Percentiles rank a stretch among this genome's conserved stretches.
These are phyloP conservation scores for Lordiphosa collinella DNA, from an alignment of 1,140 invertebrate species.

Conservation along the genomic window DNA sequence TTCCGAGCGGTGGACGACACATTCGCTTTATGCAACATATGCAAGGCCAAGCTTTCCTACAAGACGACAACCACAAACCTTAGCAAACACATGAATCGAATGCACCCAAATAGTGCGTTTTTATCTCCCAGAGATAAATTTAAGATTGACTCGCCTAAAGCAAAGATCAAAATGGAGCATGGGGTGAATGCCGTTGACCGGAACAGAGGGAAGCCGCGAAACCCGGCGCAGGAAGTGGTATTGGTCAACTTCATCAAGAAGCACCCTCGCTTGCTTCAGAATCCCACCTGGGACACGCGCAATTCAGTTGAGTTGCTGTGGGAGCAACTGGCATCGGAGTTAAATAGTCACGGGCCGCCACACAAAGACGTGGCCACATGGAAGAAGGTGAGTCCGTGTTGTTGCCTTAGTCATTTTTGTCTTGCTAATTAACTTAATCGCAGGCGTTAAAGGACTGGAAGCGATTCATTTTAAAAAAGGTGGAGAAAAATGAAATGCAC, in stretches of 20 bases:
- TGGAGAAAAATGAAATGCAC: conserved; percentile 61
- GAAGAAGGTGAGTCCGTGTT: conserved; percentile 36
- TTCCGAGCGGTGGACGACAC: conserved; percentile 60
- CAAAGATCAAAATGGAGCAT: conserved; percentile 20
- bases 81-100: conserved; percentile 64
- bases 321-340: conserved; percentile 48
- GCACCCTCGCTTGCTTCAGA: conserved; percentile 49
- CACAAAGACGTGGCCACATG: conserved; percentile 56
- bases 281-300: conserved; percentile 56
- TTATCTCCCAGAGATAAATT: conserved; percentile 29
- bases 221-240: conserved; percentile 45
- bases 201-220: conserved; percentile 51
- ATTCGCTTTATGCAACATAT: conserved; percentile 58
- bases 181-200: conserved; percentile 23
- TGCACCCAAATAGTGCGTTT: conserved; percentile 51
- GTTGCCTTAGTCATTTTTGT: background rate
- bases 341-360: conserved; percentile 46
- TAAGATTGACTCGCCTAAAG: too few species aligned
- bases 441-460: conserved; percentile 68
- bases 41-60: conserved; percentile 60
- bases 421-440: background rate
- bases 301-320: conserved; percentile 38
- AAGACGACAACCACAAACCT: conserved; percentile 64
- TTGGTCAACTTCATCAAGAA: conserved; percentile 59
- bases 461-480: conserved; percentile 59